These are phyloP conservation scores for Strigamia maritima DNA, from an alignment of 2,888 invertebrate species.

Conservation along the genomic window DNA sequence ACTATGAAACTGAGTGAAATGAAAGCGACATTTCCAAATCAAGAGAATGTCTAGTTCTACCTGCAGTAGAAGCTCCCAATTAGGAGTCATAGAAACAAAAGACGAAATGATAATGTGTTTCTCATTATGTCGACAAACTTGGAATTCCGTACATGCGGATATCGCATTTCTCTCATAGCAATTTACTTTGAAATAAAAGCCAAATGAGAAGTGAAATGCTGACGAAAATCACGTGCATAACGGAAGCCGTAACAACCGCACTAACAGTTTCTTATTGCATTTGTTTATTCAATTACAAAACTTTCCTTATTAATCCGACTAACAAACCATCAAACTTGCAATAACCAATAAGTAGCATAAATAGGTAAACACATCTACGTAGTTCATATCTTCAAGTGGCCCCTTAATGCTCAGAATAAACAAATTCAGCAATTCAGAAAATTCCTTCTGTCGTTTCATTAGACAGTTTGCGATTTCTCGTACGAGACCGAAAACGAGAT, in stretches of 20 bases:
- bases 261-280: neutral
- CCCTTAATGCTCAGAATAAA: too few species aligned
- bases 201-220: slow-evolving; percentile 30
- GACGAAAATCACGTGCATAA: neutral
- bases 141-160: slow-evolving; percentile 12
- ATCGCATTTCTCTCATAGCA: slow-evolving; percentile 20
- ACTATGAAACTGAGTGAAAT: neutral
- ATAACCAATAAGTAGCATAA: neutral
- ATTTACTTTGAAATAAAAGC: slow-evolving; percentile 17
- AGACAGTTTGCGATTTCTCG: too few species aligned
- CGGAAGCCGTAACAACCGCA: neutral
- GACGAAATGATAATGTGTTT: slow-evolving; percentile 26
- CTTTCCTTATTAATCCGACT: slow-evolving; percentile 5
- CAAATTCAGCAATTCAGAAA: too few species aligned
- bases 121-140: slow-evolving; percentile 29
- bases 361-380: neutral
- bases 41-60: slow-evolving; percentile 1
- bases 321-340: neutral
- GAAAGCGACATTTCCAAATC: neutral
- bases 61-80: neutral
- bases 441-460: too few species aligned
- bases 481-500: too few species aligned
- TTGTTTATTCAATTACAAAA: slow-evolving; percentile 23
- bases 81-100: slow-evolving; percentile 29
- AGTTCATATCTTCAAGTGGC: too few species aligned